Evolutionary conservation across 2,113 vertebrate species (phyloP).

Genomic region (Vicugna pacos): DNA sequence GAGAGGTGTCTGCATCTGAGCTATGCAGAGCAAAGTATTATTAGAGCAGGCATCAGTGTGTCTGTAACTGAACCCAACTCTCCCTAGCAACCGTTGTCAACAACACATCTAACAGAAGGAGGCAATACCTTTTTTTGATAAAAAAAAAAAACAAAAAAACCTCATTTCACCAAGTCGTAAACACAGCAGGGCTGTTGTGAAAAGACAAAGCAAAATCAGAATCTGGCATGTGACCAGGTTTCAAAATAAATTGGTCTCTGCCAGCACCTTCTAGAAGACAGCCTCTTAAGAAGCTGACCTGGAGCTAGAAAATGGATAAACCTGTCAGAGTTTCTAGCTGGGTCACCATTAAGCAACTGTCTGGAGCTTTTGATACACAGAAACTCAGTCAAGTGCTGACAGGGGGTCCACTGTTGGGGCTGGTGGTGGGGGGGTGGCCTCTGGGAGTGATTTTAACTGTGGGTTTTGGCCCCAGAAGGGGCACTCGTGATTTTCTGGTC

Average conservation of each 20-base stretch:
- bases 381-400: background rate
- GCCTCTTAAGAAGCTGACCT: slow-evolving; percentile 45
- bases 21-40: slow-evolving; percentile 89
- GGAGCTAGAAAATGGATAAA: background rate
- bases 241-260: slow-evolving; percentile 51
- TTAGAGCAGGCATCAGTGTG: slow-evolving; percentile 89
- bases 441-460: background rate
- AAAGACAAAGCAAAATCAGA: slow-evolving; percentile 30
- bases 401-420: background rate
- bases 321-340: background rate
- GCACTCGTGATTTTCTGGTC: background rate
- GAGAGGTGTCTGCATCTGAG: slow-evolving; percentile 88
- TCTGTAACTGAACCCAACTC: slow-evolving; percentile 88
- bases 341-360: background rate
- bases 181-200: slow-evolving; percentile 61
- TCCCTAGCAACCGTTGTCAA: slow-evolving; percentile 87
- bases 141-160: background rate
- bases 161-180: slow-evolving; percentile 58
- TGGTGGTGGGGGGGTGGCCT: background rate
- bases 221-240: slow-evolving; percentile 26
- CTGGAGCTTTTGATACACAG: background rate
- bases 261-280: slow-evolving; percentile 50
- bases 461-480: background rate
- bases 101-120: slow-evolving; percentile 90
- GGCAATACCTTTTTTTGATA: slow-evolving; percentile 86